Conservation (phyloP, 2,888 invertebrate genomes). For the Neoscelio sp. region DNA sequence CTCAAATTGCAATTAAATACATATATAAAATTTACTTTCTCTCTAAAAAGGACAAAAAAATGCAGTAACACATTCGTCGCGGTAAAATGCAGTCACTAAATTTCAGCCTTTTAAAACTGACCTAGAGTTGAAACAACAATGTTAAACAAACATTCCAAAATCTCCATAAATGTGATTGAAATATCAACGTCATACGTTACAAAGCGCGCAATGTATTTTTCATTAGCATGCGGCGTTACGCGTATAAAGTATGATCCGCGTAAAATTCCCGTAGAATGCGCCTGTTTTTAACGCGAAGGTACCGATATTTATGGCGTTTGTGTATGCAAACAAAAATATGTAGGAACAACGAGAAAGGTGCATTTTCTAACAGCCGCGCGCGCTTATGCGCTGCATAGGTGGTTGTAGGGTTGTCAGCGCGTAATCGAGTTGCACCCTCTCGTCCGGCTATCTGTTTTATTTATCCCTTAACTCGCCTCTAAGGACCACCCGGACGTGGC, state of each 20-base stretch:
- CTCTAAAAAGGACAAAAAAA: not conserved
- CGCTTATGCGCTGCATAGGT: too few species aligned
- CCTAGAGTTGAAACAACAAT: constrained; percentile 48
- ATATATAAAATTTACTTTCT: not conserved
- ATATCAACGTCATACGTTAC: constrained; percentile 63
- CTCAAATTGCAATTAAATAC: too few species aligned
- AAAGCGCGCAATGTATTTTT: constrained; percentile 64
- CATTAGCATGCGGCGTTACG: constrained; percentile 61
- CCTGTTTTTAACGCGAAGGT: constrained; percentile 59
- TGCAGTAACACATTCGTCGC: not conserved
- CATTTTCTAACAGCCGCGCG: constrained; percentile 71
- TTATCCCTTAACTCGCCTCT: constrained; percentile 83
- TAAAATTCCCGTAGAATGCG: constrained; percentile 61
- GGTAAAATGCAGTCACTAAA: too few species aligned
- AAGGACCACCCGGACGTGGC: constrained; percentile 81
- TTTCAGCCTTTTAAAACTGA: constrained; percentile 28
- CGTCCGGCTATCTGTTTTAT: constrained; percentile 82
- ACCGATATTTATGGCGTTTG: constrained; percentile 63
- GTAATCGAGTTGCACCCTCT: constrained; percentile 81
- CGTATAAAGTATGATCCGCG: constrained; percentile 61
- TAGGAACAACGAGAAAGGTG: constrained; percentile 51
- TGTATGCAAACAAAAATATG: constrained; percentile 66
- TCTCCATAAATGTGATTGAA: constrained; percentile 66
- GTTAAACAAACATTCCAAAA: constrained; percentile 59
- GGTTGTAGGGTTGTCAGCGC: constrained; percentile 77